Conservation (phyloP, 2,888 invertebrate species). For the Neelides folsomi region DNA sequence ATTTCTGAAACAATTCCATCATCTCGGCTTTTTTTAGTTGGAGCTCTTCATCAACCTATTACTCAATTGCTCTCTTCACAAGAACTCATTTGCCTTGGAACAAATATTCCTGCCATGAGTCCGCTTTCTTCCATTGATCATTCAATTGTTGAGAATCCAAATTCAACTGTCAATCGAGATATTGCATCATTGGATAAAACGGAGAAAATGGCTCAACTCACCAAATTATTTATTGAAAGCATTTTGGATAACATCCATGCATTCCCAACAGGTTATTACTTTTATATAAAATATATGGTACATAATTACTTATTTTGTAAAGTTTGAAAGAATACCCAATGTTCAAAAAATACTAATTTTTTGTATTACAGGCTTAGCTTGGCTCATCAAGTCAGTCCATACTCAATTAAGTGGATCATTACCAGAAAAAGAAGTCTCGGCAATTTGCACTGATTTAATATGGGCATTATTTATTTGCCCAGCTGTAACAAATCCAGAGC, state of each 20-base stretch:
- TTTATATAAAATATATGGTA: not conserved
- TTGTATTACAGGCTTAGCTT: slow-evolving; percentile 22
- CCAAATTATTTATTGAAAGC: slow-evolving; percentile 66
- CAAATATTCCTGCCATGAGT: slow-evolving; percentile 17
- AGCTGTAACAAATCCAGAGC: slow-evolving; percentile 90
- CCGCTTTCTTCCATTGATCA: slow-evolving; percentile 17
- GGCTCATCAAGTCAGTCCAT: slow-evolving; percentile 32
- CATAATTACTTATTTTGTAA: not conserved
- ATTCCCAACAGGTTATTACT: slow-evolving; percentile 73
- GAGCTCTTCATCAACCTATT: slow-evolving; percentile 80
- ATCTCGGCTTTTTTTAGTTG: slow-evolving; percentile 81
- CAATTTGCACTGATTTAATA: slow-evolving; percentile 80
- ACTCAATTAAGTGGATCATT: slow-evolving; percentile 21
- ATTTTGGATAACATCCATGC: slow-evolving; percentile 72
- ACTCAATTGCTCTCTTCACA: slow-evolving; percentile 56
- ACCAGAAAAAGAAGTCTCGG: slow-evolving; percentile 38
- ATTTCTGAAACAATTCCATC: slow-evolving; percentile 81
- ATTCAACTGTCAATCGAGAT: slow-evolving; percentile 20
- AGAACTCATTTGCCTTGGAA: slow-evolving; percentile 25
- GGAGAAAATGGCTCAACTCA: slow-evolving; percentile 51
- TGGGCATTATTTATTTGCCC: slow-evolving; percentile 90
- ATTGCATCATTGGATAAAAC: slow-evolving; percentile 28
- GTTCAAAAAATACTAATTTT: slow-evolving; percentile 1
- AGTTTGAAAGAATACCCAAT: not conserved
- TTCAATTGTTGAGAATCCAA: slow-evolving; percentile 11